Conservation (phyloP, 1,140 invertebrate species). For the Pseudomyrmex dendroicus region DNA sequence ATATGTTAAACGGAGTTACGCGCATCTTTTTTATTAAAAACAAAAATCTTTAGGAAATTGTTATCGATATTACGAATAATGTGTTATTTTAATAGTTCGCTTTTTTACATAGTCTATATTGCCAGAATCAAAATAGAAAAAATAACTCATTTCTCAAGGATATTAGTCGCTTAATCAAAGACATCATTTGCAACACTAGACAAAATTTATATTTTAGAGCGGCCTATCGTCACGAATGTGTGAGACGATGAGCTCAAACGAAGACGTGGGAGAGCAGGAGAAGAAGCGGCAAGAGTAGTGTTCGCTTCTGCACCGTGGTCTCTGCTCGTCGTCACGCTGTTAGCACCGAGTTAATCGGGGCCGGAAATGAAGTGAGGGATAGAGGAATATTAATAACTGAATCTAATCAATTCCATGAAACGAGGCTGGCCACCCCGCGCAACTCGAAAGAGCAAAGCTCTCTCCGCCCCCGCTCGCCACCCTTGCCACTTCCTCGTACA, state of each 20-base stretch:
- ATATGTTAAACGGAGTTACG: background rate
- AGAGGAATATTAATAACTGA: slow-evolving; percentile 85
- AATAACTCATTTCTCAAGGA: background rate
- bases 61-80: background rate
- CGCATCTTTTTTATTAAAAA: background rate
- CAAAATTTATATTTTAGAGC: slow-evolving; percentile 6
- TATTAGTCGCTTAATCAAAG: background rate
- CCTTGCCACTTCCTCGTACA: slow-evolving; percentile 54
- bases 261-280: slow-evolving; percentile 12
- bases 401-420: slow-evolving; percentile 84
- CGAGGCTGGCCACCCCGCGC: slow-evolving; percentile 78
- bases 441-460: slow-evolving; percentile 67
- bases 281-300: slow-evolving; percentile 44
- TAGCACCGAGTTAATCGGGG: slow-evolving; percentile 82
- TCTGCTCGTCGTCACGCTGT: slow-evolving; percentile 83
- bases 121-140: no score
- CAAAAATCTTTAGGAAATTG: background rate
- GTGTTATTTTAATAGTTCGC: no score
- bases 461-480: slow-evolving; percentile 52
- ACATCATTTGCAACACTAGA: no score
- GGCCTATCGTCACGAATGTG: slow-evolving; percentile 27
- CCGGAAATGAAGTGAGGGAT: slow-evolving; percentile 84
- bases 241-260: slow-evolving; percentile 54
- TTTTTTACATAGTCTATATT: background rate
- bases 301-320: slow-evolving; percentile 66